These are phyloP conservation scores for Apodemia duryi DNA, from an alignment of 2,888 invertebrate species.

Conservation along the genomic window DNA sequence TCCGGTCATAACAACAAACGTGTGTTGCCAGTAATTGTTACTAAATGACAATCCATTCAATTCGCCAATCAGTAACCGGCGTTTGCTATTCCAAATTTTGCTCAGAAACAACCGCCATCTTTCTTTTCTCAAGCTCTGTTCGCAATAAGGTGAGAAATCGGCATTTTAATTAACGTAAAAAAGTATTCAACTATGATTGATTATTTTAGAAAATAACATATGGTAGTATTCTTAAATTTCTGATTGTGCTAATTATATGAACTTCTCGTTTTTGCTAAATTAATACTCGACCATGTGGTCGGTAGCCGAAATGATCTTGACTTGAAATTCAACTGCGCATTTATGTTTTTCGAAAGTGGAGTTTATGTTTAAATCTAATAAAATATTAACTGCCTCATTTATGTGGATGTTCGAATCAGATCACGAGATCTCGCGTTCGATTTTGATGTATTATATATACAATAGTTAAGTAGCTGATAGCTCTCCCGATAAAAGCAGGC, in stretches of 20 bases:
- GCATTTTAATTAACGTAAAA: constrained; percentile 1
- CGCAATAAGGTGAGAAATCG: constrained; percentile 65
- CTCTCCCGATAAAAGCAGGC: too few relatives aligned
- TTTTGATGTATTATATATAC: too few relatives aligned
- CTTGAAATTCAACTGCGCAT: constrained; percentile 66
- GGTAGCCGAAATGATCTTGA: constrained; percentile 46
- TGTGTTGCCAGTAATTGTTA: constrained; percentile 23
- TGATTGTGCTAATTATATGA: constrained; percentile 16
- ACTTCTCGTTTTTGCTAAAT: constrained; percentile 33
- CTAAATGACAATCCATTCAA: constrained; percentile 9
- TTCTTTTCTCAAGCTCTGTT: constrained; percentile 68
- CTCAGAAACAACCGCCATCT: constrained; percentile 58
- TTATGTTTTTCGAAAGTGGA: constrained; percentile 54
- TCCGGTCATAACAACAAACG: background rate
- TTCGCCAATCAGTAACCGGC: constrained; percentile 18
- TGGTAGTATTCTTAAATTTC: constrained; percentile 8
- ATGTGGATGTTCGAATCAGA: too few relatives aligned
- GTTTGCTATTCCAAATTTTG: constrained; percentile 29
- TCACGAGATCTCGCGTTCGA: too few relatives aligned
- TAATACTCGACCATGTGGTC: constrained; percentile 67
- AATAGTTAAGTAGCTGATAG: too few relatives aligned
- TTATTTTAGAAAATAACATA: background rate
- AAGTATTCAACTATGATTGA: constrained; percentile 3
- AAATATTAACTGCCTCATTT: too few relatives aligned
- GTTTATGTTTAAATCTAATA: constrained; percentile 27